Conservation (phyloP, 2,888 invertebrate genomes). For the Tetranychus truncatus region DNA sequence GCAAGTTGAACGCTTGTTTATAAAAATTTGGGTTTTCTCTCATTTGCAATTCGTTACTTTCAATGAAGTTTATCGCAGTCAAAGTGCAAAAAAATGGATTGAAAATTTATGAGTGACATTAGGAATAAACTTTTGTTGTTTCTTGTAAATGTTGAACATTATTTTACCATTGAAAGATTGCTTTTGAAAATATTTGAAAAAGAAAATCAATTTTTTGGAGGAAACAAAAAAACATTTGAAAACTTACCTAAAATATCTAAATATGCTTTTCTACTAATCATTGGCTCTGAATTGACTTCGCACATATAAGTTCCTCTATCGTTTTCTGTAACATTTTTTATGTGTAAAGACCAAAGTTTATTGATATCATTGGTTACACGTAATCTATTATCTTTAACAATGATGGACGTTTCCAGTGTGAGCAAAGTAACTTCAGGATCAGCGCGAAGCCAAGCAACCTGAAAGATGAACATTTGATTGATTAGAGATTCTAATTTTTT, state of each 20-base stretch:
- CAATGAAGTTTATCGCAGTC: no score
- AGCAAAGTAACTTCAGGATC: constrained; percentile 25
- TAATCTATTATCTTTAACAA: constrained; percentile 26
- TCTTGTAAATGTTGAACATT: neutral
- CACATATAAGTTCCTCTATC: constrained; percentile 70
- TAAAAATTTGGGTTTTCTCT: no score
- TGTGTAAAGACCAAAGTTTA: constrained; percentile 44
- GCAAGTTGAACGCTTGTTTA: no score
- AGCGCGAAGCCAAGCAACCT: constrained; percentile 29
- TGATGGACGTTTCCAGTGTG: constrained; percentile 25
- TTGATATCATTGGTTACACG: constrained; percentile 28
- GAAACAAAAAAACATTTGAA: neutral
- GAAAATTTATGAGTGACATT: no score
- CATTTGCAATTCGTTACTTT: no score
- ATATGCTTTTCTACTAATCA: constrained; percentile 85
- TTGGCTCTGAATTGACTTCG: constrained; percentile 73
- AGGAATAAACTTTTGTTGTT: neutral
- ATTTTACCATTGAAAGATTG: neutral
- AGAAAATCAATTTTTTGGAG: no score
- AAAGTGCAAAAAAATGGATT: no score
- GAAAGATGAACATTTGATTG: neutral
- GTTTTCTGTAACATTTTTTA: constrained; percentile 71
- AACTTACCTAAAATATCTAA: constrained; percentile 69
- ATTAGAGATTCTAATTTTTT: neutral
- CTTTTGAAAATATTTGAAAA: neutral